Evolutionary conservation across 1,140 invertebrate genomes (phyloP).

Genomic region (Drosophila elegans): DNA sequence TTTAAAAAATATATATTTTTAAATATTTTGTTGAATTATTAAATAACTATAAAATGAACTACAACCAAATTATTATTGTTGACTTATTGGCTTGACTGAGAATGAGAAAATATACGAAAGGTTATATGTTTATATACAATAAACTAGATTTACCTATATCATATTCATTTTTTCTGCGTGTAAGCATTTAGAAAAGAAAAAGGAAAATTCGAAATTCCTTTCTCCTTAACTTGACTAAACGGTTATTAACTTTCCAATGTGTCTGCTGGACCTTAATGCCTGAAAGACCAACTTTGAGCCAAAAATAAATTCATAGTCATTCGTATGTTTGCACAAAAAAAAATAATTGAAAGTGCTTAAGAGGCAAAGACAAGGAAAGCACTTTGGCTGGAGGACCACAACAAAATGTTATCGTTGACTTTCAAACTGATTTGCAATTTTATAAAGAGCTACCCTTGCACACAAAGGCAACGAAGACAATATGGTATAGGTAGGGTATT

Average conservation of each 20-base stretch:
- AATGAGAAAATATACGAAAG: no score
- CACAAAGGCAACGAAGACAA: slow-evolving; percentile 21
- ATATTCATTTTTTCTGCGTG: slow-evolving; percentile 20
- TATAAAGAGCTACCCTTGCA: slow-evolving; percentile 70
- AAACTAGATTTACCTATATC: neutral
- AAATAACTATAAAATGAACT: no score
- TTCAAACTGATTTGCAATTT: slow-evolving; percentile 83
- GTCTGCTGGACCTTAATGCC: slow-evolving; percentile 43
- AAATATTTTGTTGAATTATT: no score
- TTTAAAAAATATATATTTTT: no score
- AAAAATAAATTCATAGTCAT: slow-evolving; percentile 76
- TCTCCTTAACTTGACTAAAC: slow-evolving; percentile 67
- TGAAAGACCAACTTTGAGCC: slow-evolving; percentile 62
- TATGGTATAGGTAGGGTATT: neutral
- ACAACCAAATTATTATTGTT: no score
- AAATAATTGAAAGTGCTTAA: slow-evolving; percentile 30
- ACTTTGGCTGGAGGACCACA: slow-evolving; percentile 39
- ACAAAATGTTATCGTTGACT: slow-evolving; percentile 70
- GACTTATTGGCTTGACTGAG: no score
- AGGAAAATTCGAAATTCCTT: slow-evolving; percentile 25
- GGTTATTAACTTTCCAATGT: slow-evolving; percentile 80
- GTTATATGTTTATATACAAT: no score
- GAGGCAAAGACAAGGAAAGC: slow-evolving; percentile 22
- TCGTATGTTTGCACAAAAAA: slow-evolving; percentile 66
- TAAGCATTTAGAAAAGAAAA: slow-evolving; percentile 16